These are phyloP conservation scores for Sinocyclocheilus rhinocerous DNA, from an alignment of 2,113 vertebrate genomes.

Conservation along the genomic window DNA sequence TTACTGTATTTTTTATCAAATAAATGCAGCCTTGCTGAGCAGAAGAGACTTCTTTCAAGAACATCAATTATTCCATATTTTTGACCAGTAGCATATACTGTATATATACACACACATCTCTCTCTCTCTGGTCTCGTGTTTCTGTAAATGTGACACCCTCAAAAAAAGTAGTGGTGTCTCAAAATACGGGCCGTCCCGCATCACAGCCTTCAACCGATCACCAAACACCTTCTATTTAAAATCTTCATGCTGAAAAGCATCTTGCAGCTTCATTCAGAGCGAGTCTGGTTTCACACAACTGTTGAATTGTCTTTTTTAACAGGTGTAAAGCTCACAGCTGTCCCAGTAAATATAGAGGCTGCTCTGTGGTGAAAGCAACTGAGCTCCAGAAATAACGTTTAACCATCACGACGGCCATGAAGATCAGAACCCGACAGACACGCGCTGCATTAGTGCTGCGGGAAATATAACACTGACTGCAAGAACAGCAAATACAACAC, in stretches of 20 bases:
- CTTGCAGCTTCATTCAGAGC: not conserved
- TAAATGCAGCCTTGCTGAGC: too few species aligned
- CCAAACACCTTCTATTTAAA: constrained; percentile 18
- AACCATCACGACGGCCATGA: not conserved
- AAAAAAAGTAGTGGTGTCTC: too few species aligned
- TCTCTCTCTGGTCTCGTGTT: too few species aligned
- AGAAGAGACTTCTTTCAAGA: too few species aligned
- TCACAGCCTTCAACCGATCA: not conserved
- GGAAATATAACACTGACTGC: not conserved
- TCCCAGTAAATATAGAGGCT: not conserved
- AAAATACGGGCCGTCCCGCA: not conserved
- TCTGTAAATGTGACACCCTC: too few species aligned
- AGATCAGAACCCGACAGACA: not conserved
- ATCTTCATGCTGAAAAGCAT: not conserved
- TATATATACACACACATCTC: too few species aligned
- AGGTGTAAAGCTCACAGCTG: constrained; percentile 24
- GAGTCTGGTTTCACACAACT: constrained; percentile 28
- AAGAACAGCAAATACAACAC: not conserved
- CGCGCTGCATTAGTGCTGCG: not conserved
- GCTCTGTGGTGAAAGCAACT: constrained; percentile 15
- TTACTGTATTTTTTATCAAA: too few species aligned
- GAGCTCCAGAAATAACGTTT: constrained; percentile 32
- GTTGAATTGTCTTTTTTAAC: constrained; percentile 32
- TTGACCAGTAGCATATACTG: too few species aligned
- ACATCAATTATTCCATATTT: too few species aligned